Evolutionary conservation across 2,113 vertebrate genomes (phyloP).

Genomic region (Progne subis): DNA sequence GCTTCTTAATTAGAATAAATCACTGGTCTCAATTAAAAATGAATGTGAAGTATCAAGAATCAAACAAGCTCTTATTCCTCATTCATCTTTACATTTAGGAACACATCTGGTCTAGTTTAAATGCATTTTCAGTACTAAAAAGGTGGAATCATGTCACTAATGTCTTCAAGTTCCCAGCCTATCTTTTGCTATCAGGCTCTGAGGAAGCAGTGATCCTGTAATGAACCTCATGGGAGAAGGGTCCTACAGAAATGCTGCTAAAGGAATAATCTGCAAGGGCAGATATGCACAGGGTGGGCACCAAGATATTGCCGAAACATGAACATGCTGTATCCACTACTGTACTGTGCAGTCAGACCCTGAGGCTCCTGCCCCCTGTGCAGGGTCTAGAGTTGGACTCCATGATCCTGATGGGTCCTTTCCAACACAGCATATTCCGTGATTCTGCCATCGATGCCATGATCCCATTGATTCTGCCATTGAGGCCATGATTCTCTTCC

Average conservation of each 20-base stretch:
- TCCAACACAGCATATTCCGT: neutral
- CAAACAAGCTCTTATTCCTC: neutral
- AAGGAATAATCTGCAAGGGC: neutral
- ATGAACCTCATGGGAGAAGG: neutral
- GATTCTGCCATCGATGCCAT: neutral
- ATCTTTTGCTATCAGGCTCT: neutral
- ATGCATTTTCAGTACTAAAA: neutral
- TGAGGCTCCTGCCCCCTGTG: neutral
- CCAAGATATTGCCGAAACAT: neutral
- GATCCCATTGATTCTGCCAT: too few species aligned
- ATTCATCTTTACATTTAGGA: neutral
- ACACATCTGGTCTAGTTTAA: neutral
- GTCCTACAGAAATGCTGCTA: neutral
- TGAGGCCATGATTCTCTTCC: neutral
- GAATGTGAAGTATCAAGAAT: neutral
- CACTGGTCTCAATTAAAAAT: conserved; percentile 16
- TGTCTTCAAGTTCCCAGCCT: neutral
- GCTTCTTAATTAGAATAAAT: conserved; percentile 39
- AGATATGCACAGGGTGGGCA: neutral
- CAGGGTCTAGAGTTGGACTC: too few species aligned
- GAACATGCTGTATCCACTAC: neutral
- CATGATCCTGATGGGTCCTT: neutral
- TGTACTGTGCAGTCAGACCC: neutral
- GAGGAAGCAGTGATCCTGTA: neutral
- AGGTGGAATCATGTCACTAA: neutral